These are phyloP conservation scores for Antedon mediterranea DNA, from an alignment of 53 echinoderm and acorn worm genomes.

Conservation along the genomic window DNA sequence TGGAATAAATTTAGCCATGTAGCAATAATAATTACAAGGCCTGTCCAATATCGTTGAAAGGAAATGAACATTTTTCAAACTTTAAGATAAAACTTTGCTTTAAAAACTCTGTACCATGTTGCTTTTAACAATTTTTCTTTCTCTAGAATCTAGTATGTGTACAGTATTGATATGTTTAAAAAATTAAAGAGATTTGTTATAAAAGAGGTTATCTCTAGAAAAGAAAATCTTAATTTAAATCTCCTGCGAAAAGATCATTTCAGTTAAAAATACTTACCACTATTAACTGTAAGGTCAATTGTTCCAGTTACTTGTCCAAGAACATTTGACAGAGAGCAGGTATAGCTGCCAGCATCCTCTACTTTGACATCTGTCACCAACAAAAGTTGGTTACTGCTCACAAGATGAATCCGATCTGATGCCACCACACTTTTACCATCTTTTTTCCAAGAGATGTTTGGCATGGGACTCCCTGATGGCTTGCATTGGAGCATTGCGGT, in stretches of 20 bases:
- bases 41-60: no score
- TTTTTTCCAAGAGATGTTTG: slow-evolving; percentile 60
- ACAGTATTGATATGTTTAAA: no score
- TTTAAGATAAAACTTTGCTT: no score
- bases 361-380: slow-evolving; percentile 37
- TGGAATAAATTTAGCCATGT: no score
- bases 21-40: no score
- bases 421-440: slow-evolving; percentile 24
- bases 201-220: no score
- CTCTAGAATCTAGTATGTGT: no score
- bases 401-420: slow-evolving; percentile 30
- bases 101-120: no score
- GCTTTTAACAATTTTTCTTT: no score
- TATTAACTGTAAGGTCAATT: slow-evolving; percentile 30
- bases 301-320: slow-evolving; percentile 34
- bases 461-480: slow-evolving; percentile 58
- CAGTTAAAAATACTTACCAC: slow-evolving; percentile 32
- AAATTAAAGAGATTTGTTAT: no score
- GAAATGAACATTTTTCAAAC: no score
- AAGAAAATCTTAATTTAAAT: background rate
- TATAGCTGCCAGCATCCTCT: slow-evolving; percentile 54
- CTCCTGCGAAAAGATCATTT: background rate
- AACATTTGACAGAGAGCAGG: slow-evolving; percentile 56
- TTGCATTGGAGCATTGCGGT: slow-evolving; percentile 71
- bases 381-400: slow-evolving; percentile 35